Percentiles rank a stretch among this genome's conserved stretches.
Evolutionary conservation across 2,888 invertebrate genomes (phyloP).

Genomic region (Hyles lineata): DNA sequence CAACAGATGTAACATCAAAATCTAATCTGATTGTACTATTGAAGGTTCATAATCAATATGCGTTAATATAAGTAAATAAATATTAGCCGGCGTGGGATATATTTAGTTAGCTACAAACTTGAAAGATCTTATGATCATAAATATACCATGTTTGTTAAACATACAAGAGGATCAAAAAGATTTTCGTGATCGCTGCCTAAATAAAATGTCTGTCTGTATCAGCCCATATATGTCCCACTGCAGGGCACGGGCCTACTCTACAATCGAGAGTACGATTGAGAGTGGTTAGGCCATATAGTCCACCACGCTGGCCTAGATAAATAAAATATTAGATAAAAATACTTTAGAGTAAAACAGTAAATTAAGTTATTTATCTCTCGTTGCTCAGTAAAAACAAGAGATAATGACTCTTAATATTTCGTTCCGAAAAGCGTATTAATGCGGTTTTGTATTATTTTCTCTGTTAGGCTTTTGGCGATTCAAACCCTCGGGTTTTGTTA

Average conservation of each 20-base stretch:
- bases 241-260: too few relatives aligned
- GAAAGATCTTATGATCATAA: conserved; percentile 28
- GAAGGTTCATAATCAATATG: too few relatives aligned
- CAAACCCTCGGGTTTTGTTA: neutral
- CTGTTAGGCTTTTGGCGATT: neutral
- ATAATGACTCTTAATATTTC: neutral
- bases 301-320: too few relatives aligned
- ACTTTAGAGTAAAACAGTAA: neutral
- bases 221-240: too few relatives aligned
- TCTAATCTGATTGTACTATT: too few relatives aligned
- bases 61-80: too few relatives aligned
- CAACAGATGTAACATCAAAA: too few relatives aligned
- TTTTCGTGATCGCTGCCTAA: conserved; percentile 17
- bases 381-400: neutral
- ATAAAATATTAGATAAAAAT: conserved; percentile 10
- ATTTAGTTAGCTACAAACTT: conserved; percentile 20
- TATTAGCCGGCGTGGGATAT: neutral
- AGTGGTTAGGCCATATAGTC: too few relatives aligned
- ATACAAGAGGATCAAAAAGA: conserved; percentile 15
- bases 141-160: conserved; percentile 29
- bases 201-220: too few relatives aligned
- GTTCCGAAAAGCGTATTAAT: neutral
- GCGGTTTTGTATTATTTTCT: neutral
- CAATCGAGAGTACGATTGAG: too few relatives aligned
- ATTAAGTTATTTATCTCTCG: neutral